Evolutionary conservation across 2,888 invertebrate genomes (phyloP).

Genomic region (Drosophila paracracens): DNA sequence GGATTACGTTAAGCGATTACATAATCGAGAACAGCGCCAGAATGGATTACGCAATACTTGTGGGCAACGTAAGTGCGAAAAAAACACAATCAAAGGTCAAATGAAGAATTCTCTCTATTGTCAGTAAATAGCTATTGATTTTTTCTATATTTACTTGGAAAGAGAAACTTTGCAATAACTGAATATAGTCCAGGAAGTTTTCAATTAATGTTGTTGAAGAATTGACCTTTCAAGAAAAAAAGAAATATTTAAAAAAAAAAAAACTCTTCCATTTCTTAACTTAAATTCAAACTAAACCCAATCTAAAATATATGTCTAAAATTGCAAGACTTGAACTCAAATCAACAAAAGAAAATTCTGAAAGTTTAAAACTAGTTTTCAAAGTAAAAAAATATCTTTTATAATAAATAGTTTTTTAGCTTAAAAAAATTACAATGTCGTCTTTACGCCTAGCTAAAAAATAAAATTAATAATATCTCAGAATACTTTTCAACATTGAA

Average conservation of each 20-base stretch:
- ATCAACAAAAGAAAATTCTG: background rate
- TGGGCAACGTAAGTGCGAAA: slow-evolving; percentile 57
- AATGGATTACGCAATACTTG: slow-evolving; percentile 71
- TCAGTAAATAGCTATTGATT: slow-evolving; percentile 20
- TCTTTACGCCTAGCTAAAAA: accelerated
- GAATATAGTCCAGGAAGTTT: background rate
- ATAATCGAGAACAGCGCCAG: slow-evolving; percentile 51
- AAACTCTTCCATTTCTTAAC: background rate
- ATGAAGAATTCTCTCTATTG: slow-evolving; percentile 7
- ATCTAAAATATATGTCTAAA: background rate
- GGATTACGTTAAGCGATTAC: slow-evolving; percentile 48
- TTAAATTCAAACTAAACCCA: background rate
- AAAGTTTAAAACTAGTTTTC: background rate
- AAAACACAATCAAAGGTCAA: slow-evolving; percentile 49
- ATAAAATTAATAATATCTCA: background rate
- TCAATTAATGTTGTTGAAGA: background rate
- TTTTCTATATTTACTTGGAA: background rate
- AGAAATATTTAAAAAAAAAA: background rate
- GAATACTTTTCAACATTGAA: background rate
- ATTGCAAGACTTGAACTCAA: background rate
- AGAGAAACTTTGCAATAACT: background rate
- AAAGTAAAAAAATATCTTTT: background rate
- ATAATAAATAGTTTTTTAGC: background rate
- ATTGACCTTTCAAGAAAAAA: background rate
- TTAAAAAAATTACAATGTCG: background rate